Evolutionary conservation across 2,888 invertebrate genomes (phyloP).

Genomic region (Drosophila paranaensis): DNA sequence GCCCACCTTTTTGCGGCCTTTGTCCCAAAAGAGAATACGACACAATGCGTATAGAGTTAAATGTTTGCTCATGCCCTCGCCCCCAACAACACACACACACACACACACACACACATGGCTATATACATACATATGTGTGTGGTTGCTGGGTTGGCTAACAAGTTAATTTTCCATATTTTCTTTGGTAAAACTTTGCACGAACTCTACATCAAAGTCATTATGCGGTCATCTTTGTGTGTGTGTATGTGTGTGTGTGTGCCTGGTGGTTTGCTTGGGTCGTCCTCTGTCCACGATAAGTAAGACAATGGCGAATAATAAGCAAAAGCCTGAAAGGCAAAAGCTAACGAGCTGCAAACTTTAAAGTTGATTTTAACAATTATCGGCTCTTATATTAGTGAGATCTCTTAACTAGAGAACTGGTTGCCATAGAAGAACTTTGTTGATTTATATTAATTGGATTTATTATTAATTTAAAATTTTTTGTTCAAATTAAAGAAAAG

Average conservation of each 20-base stretch:
- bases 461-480: too few relatives aligned
- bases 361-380: not conserved
- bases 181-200: conserved; percentile 69
- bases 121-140: conserved; percentile 52
- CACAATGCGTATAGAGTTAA: conserved; percentile 62
- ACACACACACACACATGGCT: conserved; percentile 19
- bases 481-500: too few relatives aligned
- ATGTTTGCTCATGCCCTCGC: conserved; percentile 56
- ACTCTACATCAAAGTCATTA: conserved; percentile 61
- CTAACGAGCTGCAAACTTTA: conserved; percentile 1
- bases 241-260: conserved; percentile 45
- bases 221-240: conserved; percentile 48
- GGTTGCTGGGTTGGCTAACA: conserved; percentile 67
- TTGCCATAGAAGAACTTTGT: too few relatives aligned
- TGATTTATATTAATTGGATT: too few relatives aligned
- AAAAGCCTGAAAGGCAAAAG: not conserved
- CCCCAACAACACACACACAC: conserved; percentile 17
- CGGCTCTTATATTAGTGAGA: not conserved
- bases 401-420: not conserved
- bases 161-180: conserved; percentile 80
- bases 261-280: conserved; percentile 31
- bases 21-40: conserved; percentile 74
- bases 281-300: conserved; percentile 12
- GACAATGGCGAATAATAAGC: conserved; percentile 11
- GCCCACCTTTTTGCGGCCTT: conserved; percentile 67